Percentiles rank a stretch among this genome's conserved stretches.
These are phyloP conservation scores for Spea bombifrons DNA, from an alignment of 2,113 vertebrate species.

Conservation along the genomic window DNA sequence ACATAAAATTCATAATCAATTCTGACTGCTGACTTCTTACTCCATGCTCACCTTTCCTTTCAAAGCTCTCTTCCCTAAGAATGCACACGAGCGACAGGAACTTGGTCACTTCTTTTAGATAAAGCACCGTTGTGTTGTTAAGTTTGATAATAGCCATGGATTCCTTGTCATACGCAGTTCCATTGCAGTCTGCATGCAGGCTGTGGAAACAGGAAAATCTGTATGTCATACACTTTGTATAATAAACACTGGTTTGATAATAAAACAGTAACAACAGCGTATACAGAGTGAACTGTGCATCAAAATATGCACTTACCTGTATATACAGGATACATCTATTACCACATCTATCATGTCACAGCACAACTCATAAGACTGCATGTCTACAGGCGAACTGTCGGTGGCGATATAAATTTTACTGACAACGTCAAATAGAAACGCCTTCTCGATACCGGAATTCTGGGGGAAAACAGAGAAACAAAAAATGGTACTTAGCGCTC, in stretches of 20 bases:
- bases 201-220: constrained; percentile 59
- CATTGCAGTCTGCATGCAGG: constrained; percentile 93
- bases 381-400: constrained; percentile 98
- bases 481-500: not conserved
- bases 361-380: constrained; percentile 98
- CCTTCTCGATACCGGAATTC: constrained; percentile 99
- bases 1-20: too few species aligned
- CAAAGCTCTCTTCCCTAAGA: constrained; percentile 97
- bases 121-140: constrained; percentile 98
- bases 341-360: constrained; percentile 99
- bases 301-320: constrained; percentile 76
- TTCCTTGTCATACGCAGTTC: constrained; percentile 97
- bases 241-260: not conserved
- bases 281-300: too few species aligned
- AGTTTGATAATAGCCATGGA: constrained; percentile 99
- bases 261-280: not conserved
- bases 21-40: too few species aligned
- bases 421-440: constrained; percentile 97
- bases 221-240: too few species aligned
- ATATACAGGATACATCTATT: constrained; percentile 98
- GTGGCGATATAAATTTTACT: constrained; percentile 99
- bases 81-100: constrained; percentile 98
- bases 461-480: constrained; percentile 59
- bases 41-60: constrained; percentile 87
- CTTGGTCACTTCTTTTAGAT: constrained; percentile 98